phyloP scores from a whole-genome alignment of 2,888 invertebrate genomes.

The Sericinus montela region DNA sequence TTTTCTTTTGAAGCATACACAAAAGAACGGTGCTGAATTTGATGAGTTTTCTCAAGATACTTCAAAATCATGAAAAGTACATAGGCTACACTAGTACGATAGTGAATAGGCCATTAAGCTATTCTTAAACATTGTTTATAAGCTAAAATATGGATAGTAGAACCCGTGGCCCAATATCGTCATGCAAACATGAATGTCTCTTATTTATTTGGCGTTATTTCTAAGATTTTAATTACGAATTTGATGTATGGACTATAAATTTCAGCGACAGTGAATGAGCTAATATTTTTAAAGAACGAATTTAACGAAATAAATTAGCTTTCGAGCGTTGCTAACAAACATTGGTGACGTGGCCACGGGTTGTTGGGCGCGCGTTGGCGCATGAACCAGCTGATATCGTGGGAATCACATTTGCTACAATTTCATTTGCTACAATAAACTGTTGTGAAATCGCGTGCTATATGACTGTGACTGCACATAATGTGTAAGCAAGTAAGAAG shows the following conservation, averaged over 20 bases:
- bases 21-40: too few relatives aligned
- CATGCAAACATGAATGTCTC: too few relatives aligned
- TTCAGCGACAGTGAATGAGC: neutral
- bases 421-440: constrained; percentile 12
- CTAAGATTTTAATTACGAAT: neutral
- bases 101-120: too few relatives aligned
- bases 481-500: too few relatives aligned
- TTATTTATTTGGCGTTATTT: too few relatives aligned
- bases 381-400: constrained; percentile 71
- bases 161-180: too few relatives aligned
- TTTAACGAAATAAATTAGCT: constrained; percentile 20
- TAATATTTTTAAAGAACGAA: neutral
- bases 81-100: too few relatives aligned
- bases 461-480: neutral
- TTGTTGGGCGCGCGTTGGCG: constrained; percentile 52
- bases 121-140: too few relatives aligned
- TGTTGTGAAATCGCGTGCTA: constrained; percentile 17
- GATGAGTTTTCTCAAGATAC: too few relatives aligned
- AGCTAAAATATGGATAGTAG: too few relatives aligned
- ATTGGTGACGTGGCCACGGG: constrained; percentile 38
- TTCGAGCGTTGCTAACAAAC: constrained; percentile 27
- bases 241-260: neutral
- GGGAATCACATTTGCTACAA: constrained; percentile 60
- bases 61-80: too few relatives aligned
- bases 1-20: too few relatives aligned